Percentiles rank a stretch among this genome's conserved stretches.
phyloP scores from a whole-genome alignment of 2,797 vertebrate genomes.

The Sardinella longiceps region DNA sequence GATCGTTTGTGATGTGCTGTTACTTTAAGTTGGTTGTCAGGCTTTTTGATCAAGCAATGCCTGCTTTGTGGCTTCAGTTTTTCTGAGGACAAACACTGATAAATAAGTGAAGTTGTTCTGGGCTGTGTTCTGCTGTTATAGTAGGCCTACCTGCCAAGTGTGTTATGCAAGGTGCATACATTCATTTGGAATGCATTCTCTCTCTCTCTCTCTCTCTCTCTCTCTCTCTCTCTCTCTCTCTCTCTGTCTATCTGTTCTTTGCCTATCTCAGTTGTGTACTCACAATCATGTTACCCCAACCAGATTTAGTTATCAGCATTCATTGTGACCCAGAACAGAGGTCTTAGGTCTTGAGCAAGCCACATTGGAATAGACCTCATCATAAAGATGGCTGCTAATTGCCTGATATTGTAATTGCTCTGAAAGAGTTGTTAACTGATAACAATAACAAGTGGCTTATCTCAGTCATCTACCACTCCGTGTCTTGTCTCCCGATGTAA shows the following conservation, averaged over 20 bases:
- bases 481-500: background rate
- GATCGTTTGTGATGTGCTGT: background rate
- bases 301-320: background rate
- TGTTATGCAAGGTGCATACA: background rate
- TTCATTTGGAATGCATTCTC: background rate
- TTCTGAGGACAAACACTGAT: background rate
- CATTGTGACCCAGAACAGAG: background rate
- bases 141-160: background rate
- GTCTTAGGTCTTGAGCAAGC: background rate
- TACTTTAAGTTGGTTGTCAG: background rate
- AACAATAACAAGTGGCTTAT: slow-evolving; percentile 5
- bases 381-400: background rate
- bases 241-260: background rate
- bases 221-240: background rate
- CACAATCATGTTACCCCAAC: background rate
- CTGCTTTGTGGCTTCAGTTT: background rate
- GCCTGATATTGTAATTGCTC: background rate
- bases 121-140: too few relatives aligned
- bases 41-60: background rate
- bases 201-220: background rate
- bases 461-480: background rate
- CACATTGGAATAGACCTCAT: background rate
- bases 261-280: background rate
- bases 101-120: too few relatives aligned
- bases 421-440: background rate